Base-by-base conservation (phyloP, 2,888 invertebrate species). In the Dusona sp. region DNA sequence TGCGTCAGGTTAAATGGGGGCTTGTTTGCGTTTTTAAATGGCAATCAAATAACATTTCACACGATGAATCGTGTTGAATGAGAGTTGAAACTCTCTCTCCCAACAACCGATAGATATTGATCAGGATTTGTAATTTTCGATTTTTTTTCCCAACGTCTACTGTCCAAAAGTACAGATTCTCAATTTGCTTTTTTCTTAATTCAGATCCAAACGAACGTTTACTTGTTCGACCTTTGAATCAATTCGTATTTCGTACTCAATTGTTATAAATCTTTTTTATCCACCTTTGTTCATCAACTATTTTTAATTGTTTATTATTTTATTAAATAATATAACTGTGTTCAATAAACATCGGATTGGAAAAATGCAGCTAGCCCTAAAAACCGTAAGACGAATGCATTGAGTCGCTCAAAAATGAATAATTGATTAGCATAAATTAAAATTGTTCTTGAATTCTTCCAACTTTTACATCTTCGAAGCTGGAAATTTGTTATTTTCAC, bases 1-100 rank as follows among this genome's bases (percentile, higher is more conserved):
- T n/a, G 38, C 57, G 13, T 38, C 16, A 51, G 0, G 33, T 22
- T 8, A 67, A 68, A 70, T 42, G 13, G 25, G 38, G n/a, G 65
- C 74, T 48, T n/a, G 45, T 75, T n/a, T 64, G 48, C 48, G 16
- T 78, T 38, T 22, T 54, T 9, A 19, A 51, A n/a, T 36, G 36
- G 19, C 45, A 78, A 78, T 19, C 36, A 48, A 45, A 64, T n/a
- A 16, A 54, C n/a, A 48, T 11, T 29, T 64, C 6, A 25, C 67
- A 64, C 38, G 25, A 19, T 51, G 54, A n/a, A n/a, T n/a, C n/a
- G n/a, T n/a, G n/a, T n/a, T n/a, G n/a, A n/a, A n/a, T n/a, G n/a
- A n/a, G n/a, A n/a, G n/a, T n/a, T n/a, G n/a, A 25, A 38, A 36
- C 67, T 36, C 25, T 67, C 33, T 45, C 3, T 9, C 6, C 51